Conservation (phyloP, 92 coral and sea anemone genomes). For the Heliopora coerulea region DNA sequence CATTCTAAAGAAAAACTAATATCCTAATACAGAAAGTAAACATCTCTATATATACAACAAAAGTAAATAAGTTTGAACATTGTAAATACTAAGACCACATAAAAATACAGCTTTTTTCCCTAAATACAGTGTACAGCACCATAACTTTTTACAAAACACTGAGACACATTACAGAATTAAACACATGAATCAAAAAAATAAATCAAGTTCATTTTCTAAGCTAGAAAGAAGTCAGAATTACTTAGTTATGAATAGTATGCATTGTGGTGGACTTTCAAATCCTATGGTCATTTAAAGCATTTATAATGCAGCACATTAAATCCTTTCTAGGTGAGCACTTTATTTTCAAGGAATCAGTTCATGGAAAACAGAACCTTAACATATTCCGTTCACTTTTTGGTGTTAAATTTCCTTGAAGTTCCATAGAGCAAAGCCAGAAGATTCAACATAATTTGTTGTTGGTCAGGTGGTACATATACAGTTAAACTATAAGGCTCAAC, state of each 20-base stretch:
- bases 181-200: slow-evolving; percentile 5
- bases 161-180: not conserved
- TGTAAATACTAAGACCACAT: not conserved
- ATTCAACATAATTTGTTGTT: not conserved
- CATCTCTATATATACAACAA: slow-evolving; percentile 13
- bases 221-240: slow-evolving; percentile 2
- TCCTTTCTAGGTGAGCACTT: not conserved
- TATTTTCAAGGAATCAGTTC: not conserved
- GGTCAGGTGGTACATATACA: too few species aligned
- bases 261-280: slow-evolving; percentile 20
- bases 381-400: not conserved
- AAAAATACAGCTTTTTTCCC: slow-evolving; percentile 30
- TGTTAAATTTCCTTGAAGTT: slow-evolving; percentile 16
- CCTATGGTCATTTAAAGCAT: slow-evolving; percentile 32
- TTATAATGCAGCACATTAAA: slow-evolving; percentile 28
- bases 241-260: slow-evolving; percentile 19
- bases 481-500: too few species aligned
- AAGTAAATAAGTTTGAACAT: slow-evolving; percentile 37
- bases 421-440: not conserved
- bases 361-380: not conserved
- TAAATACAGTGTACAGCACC: slow-evolving; percentile 13
- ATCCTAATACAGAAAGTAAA: slow-evolving; percentile 7
- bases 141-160: slow-evolving; percentile 15
- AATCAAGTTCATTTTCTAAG: not conserved
- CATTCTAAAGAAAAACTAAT: not conserved